phyloP scores from a whole-genome alignment of 1,140 invertebrate species.

The Brachionus calyciflorus region DNA sequence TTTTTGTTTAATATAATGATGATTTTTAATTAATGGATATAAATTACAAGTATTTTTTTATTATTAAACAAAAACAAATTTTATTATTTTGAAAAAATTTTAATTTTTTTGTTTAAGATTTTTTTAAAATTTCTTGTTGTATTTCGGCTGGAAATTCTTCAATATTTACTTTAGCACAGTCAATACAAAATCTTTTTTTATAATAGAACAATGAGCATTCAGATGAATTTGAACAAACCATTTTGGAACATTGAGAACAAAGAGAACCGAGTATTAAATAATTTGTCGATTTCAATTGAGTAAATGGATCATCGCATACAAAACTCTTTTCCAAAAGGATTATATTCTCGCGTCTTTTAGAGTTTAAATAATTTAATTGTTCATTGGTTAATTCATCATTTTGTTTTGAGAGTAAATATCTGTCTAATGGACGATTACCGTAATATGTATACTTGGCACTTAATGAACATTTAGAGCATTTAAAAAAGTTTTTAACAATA shows the following conservation, averaged over 20 bases:
- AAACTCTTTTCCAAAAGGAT: constrained; percentile 7
- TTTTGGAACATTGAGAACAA: background rate
- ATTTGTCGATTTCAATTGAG: background rate
- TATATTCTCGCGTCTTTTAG: background rate
- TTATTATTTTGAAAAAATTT: too few relatives aligned
- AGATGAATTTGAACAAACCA: constrained; percentile 8
- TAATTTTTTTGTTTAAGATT: too few relatives aligned
- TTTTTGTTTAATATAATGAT: too few relatives aligned
- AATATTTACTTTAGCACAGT: constrained; percentile 10
- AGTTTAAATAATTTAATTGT: constrained; percentile 23
- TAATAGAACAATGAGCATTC: constrained; percentile 20
- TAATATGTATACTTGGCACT: background rate
- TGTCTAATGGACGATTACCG: background rate
- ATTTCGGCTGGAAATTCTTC: background rate
- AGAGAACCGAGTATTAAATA: constrained; percentile 2
- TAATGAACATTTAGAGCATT: background rate
- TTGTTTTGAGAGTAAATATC: background rate
- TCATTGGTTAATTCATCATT: background rate
- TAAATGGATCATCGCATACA: constrained; percentile 19
- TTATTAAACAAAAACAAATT: too few relatives aligned
- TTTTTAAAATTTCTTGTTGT: constrained; percentile 7
- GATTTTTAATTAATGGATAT: too few relatives aligned
- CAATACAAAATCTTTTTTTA: constrained; percentile 23
- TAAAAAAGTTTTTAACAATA: background rate
- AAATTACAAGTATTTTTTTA: too few relatives aligned